Conservation (phyloP, 2,113 vertebrate genomes). For the Saccopteryx bilineata region DNA sequence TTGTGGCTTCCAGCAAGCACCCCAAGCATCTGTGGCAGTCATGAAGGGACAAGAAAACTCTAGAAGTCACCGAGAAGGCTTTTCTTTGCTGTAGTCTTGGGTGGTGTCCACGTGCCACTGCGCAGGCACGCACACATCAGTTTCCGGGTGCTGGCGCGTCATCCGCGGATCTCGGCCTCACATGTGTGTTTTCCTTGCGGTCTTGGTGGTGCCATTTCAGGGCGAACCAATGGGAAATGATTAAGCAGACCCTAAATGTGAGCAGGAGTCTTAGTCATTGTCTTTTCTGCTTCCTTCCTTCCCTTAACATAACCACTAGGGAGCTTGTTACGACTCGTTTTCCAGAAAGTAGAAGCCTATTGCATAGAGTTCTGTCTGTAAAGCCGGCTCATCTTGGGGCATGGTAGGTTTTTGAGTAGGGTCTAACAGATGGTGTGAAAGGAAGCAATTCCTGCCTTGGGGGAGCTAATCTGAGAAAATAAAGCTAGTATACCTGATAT, state of each 20-base stretch:
- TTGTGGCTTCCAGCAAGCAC: neutral
- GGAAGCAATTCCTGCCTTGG: neutral
- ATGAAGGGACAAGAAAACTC: neutral
- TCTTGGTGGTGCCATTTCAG: neutral
- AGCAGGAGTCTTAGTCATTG: neutral
- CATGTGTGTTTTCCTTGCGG: neutral
- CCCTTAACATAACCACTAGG: neutral
- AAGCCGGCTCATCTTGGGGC: neutral
- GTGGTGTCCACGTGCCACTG: neutral
- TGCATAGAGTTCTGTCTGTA: neutral
- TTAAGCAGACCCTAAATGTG: neutral
- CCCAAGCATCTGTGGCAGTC: neutral
- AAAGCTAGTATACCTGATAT: constrained; percentile 40
- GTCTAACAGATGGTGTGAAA: constrained; percentile 21
- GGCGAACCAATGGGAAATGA: neutral
- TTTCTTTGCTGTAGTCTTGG: neutral
- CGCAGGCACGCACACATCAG: too few relatives aligned
- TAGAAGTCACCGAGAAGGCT: neutral
- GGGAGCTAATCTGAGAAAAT: neutral
- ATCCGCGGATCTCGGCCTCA: neutral
- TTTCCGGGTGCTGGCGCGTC: neutral
- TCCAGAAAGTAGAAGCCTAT: neutral
- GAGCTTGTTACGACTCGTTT: neutral
- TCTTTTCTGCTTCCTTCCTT: neutral
- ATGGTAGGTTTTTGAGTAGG: neutral